Evolutionary conservation across 2,888 invertebrate species (phyloP).

Genomic region (Desoria tigrina): DNA sequence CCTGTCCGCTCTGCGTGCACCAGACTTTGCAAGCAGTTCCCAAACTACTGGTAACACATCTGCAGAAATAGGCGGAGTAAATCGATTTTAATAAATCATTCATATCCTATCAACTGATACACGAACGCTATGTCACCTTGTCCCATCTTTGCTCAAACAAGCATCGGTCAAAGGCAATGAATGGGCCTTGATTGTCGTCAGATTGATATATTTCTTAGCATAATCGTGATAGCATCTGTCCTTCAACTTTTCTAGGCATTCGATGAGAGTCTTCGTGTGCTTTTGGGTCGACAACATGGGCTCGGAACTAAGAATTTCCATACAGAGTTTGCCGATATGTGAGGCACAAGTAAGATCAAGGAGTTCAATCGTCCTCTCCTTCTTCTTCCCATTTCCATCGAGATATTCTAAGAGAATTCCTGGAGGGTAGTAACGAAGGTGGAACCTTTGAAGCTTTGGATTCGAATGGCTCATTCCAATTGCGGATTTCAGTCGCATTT

Average conservation of each 20-base stretch:
- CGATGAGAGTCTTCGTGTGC: constrained; percentile 63
- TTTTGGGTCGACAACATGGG: constrained; percentile 61
- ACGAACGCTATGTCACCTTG: constrained; percentile 58
- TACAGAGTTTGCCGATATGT: constrained; percentile 62
- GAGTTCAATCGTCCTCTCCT: constrained; percentile 68
- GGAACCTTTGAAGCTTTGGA: constrained; percentile 58
- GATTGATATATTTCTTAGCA: constrained; percentile 67
- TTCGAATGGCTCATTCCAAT: background rate
- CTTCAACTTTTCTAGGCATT: constrained; percentile 66
- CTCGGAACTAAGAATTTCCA: constrained; percentile 61
- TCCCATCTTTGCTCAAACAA: constrained; percentile 69
- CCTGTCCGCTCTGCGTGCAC: constrained; percentile 70
- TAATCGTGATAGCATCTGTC: constrained; percentile 65
- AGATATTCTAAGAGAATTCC: constrained; percentile 67
- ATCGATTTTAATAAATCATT: no score
- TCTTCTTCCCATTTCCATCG: constrained; percentile 61
- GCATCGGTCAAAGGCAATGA: constrained; percentile 72
- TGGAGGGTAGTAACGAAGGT: constrained; percentile 72
- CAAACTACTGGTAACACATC: constrained; percentile 79
- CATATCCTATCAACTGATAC: background rate
- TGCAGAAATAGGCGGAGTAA: constrained; percentile 55
- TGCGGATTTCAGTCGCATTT: no score
- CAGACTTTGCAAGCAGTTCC: constrained; percentile 81
- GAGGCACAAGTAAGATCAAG: constrained; percentile 59
- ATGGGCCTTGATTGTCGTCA: constrained; percentile 68